phyloP scores from a whole-genome alignment of 2,888 invertebrate species.

The Coleophora deauratella region DNA sequence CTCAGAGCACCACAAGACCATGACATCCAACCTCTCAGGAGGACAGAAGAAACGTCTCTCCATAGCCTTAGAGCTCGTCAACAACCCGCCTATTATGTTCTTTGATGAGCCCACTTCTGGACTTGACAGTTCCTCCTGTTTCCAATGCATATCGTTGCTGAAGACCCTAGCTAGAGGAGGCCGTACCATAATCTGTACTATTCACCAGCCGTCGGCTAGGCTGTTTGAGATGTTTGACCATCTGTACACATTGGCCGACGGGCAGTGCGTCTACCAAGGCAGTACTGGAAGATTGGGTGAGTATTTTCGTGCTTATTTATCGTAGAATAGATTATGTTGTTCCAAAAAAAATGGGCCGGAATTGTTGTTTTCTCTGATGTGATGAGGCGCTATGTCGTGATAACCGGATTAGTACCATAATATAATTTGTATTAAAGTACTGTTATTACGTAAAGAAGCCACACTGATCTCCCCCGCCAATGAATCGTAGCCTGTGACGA shows the following conservation, averaged over 20 bases:
- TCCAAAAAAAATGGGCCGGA: too few relatives aligned
- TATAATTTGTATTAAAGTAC: too few relatives aligned
- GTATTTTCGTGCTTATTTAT: constrained; percentile 8
- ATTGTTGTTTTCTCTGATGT: too few relatives aligned
- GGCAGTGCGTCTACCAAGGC: constrained; percentile 96
- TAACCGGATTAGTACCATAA: too few relatives aligned
- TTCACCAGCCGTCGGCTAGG: constrained; percentile 97
- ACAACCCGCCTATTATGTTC: constrained; percentile 98
- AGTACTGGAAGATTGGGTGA: constrained; percentile 88
- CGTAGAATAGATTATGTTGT: too few relatives aligned
- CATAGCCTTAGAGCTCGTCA: constrained; percentile 94
- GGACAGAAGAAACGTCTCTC: constrained; percentile 96
- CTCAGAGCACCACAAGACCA: constrained; percentile 89
- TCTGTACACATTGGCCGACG: constrained; percentile 93
- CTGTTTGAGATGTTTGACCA: constrained; percentile 98
- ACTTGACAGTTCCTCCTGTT: constrained; percentile 95
- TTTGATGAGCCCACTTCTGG: constrained; percentile 98
- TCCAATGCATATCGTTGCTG: constrained; percentile 92
- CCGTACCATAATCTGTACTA: constrained; percentile 95
- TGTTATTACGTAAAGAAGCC: too few relatives aligned
- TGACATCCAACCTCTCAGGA: constrained; percentile 93
- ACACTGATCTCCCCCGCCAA: too few relatives aligned
- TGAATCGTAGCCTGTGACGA: too few relatives aligned
- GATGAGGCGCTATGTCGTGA: too few relatives aligned
- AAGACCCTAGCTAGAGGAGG: constrained; percentile 93